These are phyloP conservation scores for Anoplopoma fimbria DNA, from an alignment of 2,113 vertebrate species.

Conservation along the genomic window DNA sequence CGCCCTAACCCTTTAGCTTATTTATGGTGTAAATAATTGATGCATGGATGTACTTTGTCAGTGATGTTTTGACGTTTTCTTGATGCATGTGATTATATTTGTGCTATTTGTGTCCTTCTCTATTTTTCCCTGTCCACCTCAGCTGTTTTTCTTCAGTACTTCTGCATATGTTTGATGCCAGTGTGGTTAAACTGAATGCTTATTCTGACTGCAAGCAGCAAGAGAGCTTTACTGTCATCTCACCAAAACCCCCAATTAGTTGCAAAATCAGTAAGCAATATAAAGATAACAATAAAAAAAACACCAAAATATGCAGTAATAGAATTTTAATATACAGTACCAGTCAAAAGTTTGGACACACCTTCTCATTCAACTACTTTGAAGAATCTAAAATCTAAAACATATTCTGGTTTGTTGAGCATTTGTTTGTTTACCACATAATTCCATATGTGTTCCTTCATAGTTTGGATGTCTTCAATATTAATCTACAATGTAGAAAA, in stretches of 20 bases:
- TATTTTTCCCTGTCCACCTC: background rate
- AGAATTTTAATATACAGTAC: background rate
- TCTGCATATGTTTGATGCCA: background rate
- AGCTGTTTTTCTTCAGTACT: background rate
- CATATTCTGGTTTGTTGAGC: no score
- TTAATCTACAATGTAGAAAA: no score
- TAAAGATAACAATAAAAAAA: background rate
- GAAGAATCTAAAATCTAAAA: no score
- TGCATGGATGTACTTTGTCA: background rate
- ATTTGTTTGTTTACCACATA: no score
- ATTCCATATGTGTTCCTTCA: no score
- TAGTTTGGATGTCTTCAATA: no score
- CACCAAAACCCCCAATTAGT: background rate
- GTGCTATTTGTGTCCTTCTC: background rate
- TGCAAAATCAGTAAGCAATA: background rate
- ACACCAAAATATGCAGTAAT: background rate
- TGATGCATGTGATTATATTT: background rate
- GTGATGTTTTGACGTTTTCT: background rate
- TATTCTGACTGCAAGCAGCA: background rate
- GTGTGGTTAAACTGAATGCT: background rate
- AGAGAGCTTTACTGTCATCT: background rate
- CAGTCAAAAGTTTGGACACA: no score
- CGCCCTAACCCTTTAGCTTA: background rate
- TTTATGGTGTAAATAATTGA: background rate
- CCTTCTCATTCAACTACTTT: no score